These are phyloP conservation scores for Acanthacorydalis orientalis DNA, from an alignment of 2,888 invertebrate genomes.

Conservation along the genomic window DNA sequence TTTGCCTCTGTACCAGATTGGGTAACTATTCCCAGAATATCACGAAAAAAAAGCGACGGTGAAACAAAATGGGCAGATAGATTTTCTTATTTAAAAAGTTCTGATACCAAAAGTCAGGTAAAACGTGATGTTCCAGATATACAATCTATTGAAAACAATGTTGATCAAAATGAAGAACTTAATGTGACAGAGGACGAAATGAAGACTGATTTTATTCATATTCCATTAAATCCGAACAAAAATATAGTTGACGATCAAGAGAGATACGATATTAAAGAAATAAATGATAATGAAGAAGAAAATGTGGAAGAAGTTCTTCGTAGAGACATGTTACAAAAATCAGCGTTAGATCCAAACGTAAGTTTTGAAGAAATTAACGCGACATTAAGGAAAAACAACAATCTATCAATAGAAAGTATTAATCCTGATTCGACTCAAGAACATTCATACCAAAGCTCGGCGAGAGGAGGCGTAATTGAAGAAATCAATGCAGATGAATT, in stretches of 20 bases:
- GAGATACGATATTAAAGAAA: neutral
- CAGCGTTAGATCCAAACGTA: slow-evolving; percentile 21
- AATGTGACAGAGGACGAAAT: neutral
- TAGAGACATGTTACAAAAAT: slow-evolving; percentile 1
- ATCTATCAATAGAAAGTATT: slow-evolving; percentile 22
- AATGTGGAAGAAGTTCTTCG: slow-evolving; percentile 1
- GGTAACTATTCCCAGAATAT: slow-evolving; percentile 43
- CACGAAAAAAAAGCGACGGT: slow-evolving; percentile 28
- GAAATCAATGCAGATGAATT: slow-evolving; percentile 80
- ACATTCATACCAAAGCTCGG: slow-evolving; percentile 43
- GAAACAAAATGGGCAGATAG: no score
- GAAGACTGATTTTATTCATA: neutral
- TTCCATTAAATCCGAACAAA: neutral
- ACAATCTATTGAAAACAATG: no score
- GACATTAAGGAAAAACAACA: slow-evolving; percentile 11
- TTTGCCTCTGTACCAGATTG: slow-evolving; percentile 23
- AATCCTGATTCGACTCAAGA: slow-evolving; percentile 24
- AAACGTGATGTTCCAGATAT: no score
- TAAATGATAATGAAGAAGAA: neutral
- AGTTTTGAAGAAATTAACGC: slow-evolving; percentile 24
- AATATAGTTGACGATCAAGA: neutral
- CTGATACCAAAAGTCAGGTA: no score
- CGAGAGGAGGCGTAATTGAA: slow-evolving; percentile 52
- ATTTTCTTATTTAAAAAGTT: neutral
- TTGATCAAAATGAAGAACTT: neutral